Conservation (phyloP, 2,888 invertebrate genomes). For the Coenonympha glycerion region DNA sequence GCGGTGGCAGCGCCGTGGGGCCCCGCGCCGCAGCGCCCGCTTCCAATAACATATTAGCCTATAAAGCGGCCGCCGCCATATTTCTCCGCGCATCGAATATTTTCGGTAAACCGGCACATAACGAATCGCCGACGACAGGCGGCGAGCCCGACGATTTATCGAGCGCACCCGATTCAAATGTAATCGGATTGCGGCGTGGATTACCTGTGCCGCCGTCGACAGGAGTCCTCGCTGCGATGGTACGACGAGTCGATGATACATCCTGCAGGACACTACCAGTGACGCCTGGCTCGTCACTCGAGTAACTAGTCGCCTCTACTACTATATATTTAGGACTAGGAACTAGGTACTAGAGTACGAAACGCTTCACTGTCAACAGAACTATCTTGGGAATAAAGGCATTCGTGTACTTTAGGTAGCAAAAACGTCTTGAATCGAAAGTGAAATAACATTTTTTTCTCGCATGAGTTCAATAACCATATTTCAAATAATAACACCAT, state of each 20-base stretch:
- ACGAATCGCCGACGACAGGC: constrained; percentile 67
- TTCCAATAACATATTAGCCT: constrained; percentile 68
- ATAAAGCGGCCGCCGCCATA: constrained; percentile 66
- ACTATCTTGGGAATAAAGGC: too few relatives aligned
- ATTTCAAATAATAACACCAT: too few relatives aligned
- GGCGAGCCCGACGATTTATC: constrained; percentile 58
- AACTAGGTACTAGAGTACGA: too few relatives aligned
- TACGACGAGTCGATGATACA: constrained; percentile 11
- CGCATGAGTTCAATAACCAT: too few relatives aligned
- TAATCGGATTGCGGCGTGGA: constrained; percentile 55
- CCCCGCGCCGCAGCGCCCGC: constrained; percentile 45
- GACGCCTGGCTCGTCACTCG: too few relatives aligned
- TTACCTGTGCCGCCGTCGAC: constrained; percentile 18
- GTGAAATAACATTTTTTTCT: too few relatives aligned
- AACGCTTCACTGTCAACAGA: too few relatives aligned
- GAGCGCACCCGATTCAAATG: constrained; percentile 57
- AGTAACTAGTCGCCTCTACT: too few relatives aligned
- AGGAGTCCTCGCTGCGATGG: constrained; percentile 9
- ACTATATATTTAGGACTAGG: too few relatives aligned
- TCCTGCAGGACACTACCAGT: too few relatives aligned
- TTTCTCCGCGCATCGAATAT: constrained; percentile 43
- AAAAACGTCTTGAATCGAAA: too few relatives aligned
- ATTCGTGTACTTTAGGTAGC: too few relatives aligned
- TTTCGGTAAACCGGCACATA: constrained; percentile 63
- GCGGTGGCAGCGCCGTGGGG: constrained; percentile 63